These are phyloP conservation scores for Tethea ocularis DNA, from an alignment of 2,888 invertebrate species.

Conservation along the genomic window DNA sequence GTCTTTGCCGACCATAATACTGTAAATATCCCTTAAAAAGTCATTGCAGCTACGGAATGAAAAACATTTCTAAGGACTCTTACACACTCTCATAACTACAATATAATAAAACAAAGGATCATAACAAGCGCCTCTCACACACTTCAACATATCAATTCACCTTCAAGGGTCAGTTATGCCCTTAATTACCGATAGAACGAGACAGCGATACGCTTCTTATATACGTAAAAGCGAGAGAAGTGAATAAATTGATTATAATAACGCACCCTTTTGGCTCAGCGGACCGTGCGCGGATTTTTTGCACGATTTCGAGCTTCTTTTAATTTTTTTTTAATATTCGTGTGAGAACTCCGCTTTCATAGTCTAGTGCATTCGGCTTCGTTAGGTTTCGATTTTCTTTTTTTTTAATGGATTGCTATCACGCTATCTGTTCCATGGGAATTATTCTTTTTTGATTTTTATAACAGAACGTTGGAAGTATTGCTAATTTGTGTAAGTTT, in stretches of 20 bases:
- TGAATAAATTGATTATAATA: conserved; percentile 59
- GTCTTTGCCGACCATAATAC: conserved; percentile 21
- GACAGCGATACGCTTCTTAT: conserved; percentile 33
- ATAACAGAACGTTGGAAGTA: conserved; percentile 15
- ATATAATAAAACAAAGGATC: conserved; percentile 74
- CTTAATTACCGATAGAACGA: conserved; percentile 68
- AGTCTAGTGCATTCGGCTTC: conserved; percentile 60
- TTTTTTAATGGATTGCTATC: conserved; percentile 29
- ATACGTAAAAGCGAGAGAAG: conserved; percentile 45
- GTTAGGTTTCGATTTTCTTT: conserved; percentile 31
- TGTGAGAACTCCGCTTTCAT: conserved; percentile 66
- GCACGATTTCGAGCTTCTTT: conserved; percentile 55
- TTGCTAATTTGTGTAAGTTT: background rate
- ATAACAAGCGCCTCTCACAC: conserved; percentile 72
- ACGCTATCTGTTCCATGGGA: conserved; percentile 33
- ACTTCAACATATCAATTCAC: conserved; percentile 60
- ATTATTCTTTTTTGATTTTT: conserved; percentile 19
- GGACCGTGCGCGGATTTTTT: conserved; percentile 72
- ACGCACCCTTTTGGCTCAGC: conserved; percentile 66
- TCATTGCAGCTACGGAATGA: conserved; percentile 48
- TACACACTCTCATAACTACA: conserved; percentile 46
- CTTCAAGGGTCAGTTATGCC: conserved; percentile 71
- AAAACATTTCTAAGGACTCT: conserved; percentile 55
- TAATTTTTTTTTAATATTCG: conserved; percentile 37
- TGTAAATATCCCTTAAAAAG: conserved; percentile 43